Evolutionary conservation across 1,140 invertebrate species (phyloP).

Genomic region (Aphelenchoides fujianensis): DNA sequence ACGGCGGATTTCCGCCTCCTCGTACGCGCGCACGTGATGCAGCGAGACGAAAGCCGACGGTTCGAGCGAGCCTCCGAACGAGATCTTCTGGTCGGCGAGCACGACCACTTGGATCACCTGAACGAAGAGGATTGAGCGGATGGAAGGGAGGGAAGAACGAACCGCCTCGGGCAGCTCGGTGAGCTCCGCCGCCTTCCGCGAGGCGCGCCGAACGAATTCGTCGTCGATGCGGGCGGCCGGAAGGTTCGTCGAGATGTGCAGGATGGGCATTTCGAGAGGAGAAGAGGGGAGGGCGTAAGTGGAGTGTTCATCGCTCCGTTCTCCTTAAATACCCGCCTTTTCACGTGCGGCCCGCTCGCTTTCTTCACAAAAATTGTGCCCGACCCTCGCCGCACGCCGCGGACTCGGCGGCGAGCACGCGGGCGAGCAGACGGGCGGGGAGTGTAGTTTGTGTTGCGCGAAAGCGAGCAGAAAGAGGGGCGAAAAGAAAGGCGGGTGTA

Average conservation of each 20-base stretch:
- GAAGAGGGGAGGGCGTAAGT: not conserved
- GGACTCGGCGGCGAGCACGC: not conserved
- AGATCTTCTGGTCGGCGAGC: conserved; percentile 3
- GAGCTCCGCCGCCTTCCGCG: not conserved
- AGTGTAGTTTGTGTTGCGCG: too few relatives aligned
- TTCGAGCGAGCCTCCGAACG: not conserved
- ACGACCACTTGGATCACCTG: conserved; percentile 5
- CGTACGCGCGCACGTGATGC: not conserved
- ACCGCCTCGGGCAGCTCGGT: not conserved
- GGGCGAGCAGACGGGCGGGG: too few relatives aligned
- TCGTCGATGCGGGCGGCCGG: not conserved
- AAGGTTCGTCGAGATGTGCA: conserved; percentile 4
- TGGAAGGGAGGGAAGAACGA: too few relatives aligned
- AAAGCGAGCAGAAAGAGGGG: too few relatives aligned
- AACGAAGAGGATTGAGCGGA: too few relatives aligned
- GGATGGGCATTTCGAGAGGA: not conserved
- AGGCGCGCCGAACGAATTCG: not conserved
- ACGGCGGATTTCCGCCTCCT: not conserved
- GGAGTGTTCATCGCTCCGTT: too few relatives aligned
- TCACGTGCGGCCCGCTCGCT: not conserved
- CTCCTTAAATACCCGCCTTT: not conserved
- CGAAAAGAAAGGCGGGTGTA: too few relatives aligned
- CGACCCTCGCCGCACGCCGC: not conserved
- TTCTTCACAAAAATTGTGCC: too few relatives aligned
- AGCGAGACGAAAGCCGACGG: not conserved